A percentile compares a stretch with the other conserved stretches of the same genome.
Conservation (phyloP, 2,113 vertebrate genomes). For the Felis chaus region DNA sequence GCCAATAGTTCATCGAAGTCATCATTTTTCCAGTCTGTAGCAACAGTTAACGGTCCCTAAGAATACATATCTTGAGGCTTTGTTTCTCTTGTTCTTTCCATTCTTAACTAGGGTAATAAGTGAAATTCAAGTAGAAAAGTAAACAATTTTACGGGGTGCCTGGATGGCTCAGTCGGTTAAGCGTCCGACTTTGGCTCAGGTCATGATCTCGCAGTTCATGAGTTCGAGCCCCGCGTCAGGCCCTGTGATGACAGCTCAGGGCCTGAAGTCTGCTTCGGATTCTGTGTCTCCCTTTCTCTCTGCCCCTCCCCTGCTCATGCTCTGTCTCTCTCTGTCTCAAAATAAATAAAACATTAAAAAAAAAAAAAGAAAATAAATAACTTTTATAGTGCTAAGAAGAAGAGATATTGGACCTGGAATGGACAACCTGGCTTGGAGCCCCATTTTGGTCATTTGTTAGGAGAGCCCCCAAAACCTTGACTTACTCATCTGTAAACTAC, state of each 20-base stretch:
- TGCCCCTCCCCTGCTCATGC: too few relatives aligned
- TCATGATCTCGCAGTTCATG: too few relatives aligned
- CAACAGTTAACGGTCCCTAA: background rate
- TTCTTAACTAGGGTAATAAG: conserved; percentile 16
- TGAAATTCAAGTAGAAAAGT: background rate
- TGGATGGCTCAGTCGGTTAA: too few relatives aligned
- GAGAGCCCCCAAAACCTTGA: background rate
- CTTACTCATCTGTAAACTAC: background rate
- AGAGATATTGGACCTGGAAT: background rate
- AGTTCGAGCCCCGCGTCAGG: too few relatives aligned
- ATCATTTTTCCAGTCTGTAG: background rate
- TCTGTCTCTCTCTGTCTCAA: too few relatives aligned
- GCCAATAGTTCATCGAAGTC: background rate
- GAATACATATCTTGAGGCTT: background rate
- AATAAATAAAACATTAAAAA: too few relatives aligned
- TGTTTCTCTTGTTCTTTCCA: background rate
- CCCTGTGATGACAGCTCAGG: too few relatives aligned
- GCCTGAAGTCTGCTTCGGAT: too few relatives aligned
- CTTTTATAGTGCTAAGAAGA: background rate
- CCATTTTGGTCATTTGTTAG: background rate
- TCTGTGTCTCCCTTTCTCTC: too few relatives aligned
- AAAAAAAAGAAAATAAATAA: background rate
- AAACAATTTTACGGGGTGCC: background rate
- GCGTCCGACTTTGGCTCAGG: too few relatives aligned
- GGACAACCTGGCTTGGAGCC: background rate